Evolutionary conservation across 2,797 vertebrate species (phyloP).

Genomic region (Crocidura indochinensis): DNA sequence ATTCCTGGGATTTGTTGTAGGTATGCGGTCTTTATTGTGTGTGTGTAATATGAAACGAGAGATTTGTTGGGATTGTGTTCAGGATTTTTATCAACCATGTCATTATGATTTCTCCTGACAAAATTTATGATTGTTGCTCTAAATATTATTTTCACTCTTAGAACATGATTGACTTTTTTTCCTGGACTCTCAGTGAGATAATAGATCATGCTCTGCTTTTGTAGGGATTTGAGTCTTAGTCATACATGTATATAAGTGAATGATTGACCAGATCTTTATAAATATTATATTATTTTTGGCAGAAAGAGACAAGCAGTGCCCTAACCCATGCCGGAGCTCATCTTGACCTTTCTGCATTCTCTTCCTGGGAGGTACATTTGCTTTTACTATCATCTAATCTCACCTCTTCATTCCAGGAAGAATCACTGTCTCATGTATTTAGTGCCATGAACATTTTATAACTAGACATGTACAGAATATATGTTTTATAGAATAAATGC

Average conservation of each 20-base stretch:
- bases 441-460: not conserved
- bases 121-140: not conserved
- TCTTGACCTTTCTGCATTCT: slow-evolving; percentile 98
- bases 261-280: not conserved
- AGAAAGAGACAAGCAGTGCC: slow-evolving; percentile 99
- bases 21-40: not conserved
- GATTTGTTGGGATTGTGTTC: not conserved
- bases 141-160: slow-evolving; percentile 11
- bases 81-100: slow-evolving; percentile 38
- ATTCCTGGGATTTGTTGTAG: not conserved
- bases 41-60: slow-evolving; percentile 8
- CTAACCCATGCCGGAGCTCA: slow-evolving; percentile 98
- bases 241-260: not conserved
- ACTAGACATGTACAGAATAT: not conserved
- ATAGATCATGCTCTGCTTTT: not conserved
- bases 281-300: slow-evolving; percentile 43
- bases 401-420: not conserved
- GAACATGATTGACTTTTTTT: slow-evolving; percentile 23
- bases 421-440: slow-evolving; percentile 6
- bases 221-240: slow-evolving; percentile 11
- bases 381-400: not conserved
- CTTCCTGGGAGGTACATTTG: slow-evolving; percentile 97
- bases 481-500: not conserved
- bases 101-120: not conserved
- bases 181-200: not conserved